Evolutionary conservation across 2,888 invertebrate species (phyloP).

Genomic region (Drosophila antonietae): DNA sequence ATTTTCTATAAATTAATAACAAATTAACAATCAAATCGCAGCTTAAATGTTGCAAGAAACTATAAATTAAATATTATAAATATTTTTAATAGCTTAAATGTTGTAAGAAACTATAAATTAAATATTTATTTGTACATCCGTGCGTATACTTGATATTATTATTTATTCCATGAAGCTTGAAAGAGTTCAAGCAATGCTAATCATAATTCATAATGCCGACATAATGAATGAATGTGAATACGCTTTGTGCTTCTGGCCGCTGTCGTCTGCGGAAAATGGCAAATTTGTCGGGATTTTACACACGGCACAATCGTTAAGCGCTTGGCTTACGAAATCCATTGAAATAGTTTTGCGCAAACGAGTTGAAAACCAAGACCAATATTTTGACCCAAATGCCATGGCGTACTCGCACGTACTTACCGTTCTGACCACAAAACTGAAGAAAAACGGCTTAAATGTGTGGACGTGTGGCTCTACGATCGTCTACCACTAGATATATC

Average conservation of each 20-base stretch:
- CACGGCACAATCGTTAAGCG: neutral
- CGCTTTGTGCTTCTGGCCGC: neutral
- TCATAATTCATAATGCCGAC: slow-evolving; percentile 1
- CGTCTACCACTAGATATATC: slow-evolving; percentile 41
- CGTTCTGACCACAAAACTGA: slow-evolving; percentile 52
- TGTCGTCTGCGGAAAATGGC: neutral
- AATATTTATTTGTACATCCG: neutral
- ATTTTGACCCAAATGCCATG: slow-evolving; percentile 58
- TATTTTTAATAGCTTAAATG: neutral
- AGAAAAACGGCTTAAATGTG: slow-evolving; percentile 43
- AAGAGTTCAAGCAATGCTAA: neutral
- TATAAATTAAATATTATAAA: too few species aligned
- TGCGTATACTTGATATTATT: slow-evolving; percentile 7
- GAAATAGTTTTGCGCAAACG: slow-evolving; percentile 55
- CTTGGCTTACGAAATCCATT: slow-evolving; percentile 30
- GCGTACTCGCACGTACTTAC: slow-evolving; percentile 54
- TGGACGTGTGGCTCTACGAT: slow-evolving; percentile 43
- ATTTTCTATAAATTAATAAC: neutral
- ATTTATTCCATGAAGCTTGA: neutral
- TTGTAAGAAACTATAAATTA: neutral
- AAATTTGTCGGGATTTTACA: slow-evolving; percentile 14
- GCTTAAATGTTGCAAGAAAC: too few species aligned
- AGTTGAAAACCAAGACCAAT: slow-evolving; percentile 58
- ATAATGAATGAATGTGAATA: neutral
- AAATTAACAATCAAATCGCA: neutral